These are phyloP conservation scores for Neodontobutis hainanensis DNA, from an alignment of 2,113 vertebrate species.

Conservation along the genomic window DNA sequence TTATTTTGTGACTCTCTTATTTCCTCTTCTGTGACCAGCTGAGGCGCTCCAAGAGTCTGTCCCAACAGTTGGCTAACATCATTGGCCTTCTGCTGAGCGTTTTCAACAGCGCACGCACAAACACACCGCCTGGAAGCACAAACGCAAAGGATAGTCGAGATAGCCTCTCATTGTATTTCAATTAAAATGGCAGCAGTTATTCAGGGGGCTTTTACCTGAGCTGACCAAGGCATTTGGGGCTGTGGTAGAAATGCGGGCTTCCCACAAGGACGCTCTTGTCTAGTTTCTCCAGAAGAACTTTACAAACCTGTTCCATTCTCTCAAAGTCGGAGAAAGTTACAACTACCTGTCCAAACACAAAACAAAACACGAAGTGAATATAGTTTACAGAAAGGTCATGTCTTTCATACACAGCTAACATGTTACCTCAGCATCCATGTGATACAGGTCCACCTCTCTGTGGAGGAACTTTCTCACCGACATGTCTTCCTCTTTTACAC, in stretches of 20 bases:
- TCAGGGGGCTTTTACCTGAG: conserved; percentile 78
- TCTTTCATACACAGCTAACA: neutral
- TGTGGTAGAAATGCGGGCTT: conserved; percentile 86
- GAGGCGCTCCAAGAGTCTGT: conserved; percentile 85
- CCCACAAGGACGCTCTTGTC: conserved; percentile 85
- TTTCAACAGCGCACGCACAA: conserved; percentile 86
- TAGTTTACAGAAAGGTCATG: neutral
- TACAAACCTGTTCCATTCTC: conserved; percentile 87
- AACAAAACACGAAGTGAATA: conserved; percentile 21
- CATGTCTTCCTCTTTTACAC: conserved; percentile 79
- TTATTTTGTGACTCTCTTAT: conserved; percentile 83
- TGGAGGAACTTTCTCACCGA: conserved; percentile 84
- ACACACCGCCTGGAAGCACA: conserved; percentile 78
- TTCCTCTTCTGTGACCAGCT: conserved; percentile 90
- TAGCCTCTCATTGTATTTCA: neutral
- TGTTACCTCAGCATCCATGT: conserved; percentile 88
- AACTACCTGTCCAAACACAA: conserved; percentile 73
- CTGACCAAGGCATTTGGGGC: conserved; percentile 77
- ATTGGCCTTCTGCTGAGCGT: conserved; percentile 85
- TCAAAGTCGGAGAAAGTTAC: conserved; percentile 88
- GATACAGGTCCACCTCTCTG: conserved; percentile 82
- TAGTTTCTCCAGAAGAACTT: conserved; percentile 89
- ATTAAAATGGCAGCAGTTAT: neutral
- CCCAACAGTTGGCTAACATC: conserved; percentile 87
- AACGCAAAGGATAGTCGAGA: neutral